These are phyloP conservation scores for Lithophane socia DNA, from an alignment of 2,888 invertebrate genomes.

Conservation along the genomic window DNA sequence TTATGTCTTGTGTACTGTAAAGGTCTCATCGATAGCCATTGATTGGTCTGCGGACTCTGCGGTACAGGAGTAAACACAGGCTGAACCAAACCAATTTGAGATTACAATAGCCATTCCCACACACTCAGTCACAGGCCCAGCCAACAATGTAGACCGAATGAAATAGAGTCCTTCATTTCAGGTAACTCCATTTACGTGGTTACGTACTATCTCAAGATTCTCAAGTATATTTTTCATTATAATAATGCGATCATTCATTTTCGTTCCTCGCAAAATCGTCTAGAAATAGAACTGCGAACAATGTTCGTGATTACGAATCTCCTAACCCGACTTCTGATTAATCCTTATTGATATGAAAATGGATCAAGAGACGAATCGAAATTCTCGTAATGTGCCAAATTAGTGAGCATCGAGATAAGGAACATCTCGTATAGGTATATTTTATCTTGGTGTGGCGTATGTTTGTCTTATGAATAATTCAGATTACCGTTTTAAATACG, in stretches of 20 bases:
- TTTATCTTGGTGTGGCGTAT: slow-evolving; percentile 41
- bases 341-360: slow-evolving; percentile 76
- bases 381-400: slow-evolving; percentile 60
- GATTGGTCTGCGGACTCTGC: slow-evolving; percentile 59
- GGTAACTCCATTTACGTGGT: slow-evolving; percentile 45
- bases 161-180: slow-evolving; percentile 44
- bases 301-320: slow-evolving; percentile 71
- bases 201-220: slow-evolving; percentile 10
- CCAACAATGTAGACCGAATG: slow-evolving; percentile 57
- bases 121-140: slow-evolving; percentile 23
- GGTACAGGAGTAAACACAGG: slow-evolving; percentile 49
- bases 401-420: slow-evolving; percentile 52
- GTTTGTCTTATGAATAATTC: slow-evolving; percentile 53
- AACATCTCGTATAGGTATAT: slow-evolving; percentile 31
- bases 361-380: slow-evolving; percentile 57
- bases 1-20: slow-evolving; percentile 52
- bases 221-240: slow-evolving; percentile 52
- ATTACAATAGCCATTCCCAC: slow-evolving; percentile 58
- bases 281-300: slow-evolving; percentile 65
- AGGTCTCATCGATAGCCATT: slow-evolving; percentile 54
- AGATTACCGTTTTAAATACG: slow-evolving; percentile 36
- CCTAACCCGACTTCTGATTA: slow-evolving; percentile 70
- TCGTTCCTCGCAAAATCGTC: slow-evolving; percentile 47
- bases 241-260: slow-evolving; percentile 56
- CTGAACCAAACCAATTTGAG: slow-evolving; percentile 59